phyloP scores from a whole-genome alignment of 2,113 vertebrate genomes.

The Aptenodytes patagonicus region DNA sequence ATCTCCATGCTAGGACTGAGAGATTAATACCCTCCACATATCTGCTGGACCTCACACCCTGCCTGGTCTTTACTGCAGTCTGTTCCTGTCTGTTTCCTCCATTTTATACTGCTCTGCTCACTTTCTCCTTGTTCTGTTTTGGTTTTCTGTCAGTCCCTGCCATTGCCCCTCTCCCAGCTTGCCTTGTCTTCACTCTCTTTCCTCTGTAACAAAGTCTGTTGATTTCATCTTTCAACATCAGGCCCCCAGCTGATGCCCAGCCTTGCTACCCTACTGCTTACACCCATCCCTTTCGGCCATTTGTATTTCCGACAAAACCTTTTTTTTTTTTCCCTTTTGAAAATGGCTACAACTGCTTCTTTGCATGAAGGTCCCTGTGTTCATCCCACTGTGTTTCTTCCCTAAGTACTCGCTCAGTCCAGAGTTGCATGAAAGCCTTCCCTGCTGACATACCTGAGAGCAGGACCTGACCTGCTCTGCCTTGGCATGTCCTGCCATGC shows the following conservation, averaged over 20 bases:
- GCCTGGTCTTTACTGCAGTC: neutral
- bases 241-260: neutral
- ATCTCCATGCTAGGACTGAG: neutral
- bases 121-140: neutral
- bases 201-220: neutral
- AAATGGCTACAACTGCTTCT: neutral
- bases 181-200: neutral
- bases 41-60: neutral
- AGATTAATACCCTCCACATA: neutral
- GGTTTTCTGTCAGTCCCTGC: neutral
- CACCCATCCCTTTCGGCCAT: neutral
- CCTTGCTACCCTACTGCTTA: neutral
- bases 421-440: neutral
- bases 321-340: neutral
- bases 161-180: neutral
- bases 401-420: neutral
- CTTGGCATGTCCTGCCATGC: neutral
- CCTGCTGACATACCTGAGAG: neutral
- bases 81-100: neutral
- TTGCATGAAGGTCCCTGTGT: rapidly evolving
- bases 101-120: neutral
- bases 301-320: neutral
- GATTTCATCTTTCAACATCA: neutral
- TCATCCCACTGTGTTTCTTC: neutral
- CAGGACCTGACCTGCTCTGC: neutral